Base-by-base conservation (phyloP, 2,797 vertebrate species). In the Agapornis canus region DNA sequence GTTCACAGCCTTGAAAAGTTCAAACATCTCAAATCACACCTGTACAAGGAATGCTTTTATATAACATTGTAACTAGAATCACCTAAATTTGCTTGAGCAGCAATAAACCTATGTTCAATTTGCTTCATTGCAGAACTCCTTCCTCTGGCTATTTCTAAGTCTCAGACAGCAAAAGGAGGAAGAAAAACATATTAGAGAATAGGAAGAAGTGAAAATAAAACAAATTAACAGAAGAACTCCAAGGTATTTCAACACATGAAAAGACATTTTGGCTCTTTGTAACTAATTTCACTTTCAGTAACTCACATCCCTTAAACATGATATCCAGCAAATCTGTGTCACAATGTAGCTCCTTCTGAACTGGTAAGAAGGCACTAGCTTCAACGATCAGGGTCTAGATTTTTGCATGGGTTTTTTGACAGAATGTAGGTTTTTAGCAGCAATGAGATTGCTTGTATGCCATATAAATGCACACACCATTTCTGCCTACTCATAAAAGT, bases 91-190 rank as follows among this genome's bases (percentile, higher is more conserved):
- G 26, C 35, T 72, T 43, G 13, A 57, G 42, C 52, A 77, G 45
- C 43, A 82, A 61, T 63, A 92, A 76, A 66, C 26, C 25, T 27
- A 8, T 71, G 48, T 32, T 73, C 42, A 47, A 5, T 78, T 61
- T 88, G 27, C 17, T 92, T 64, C 48, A 31, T 1, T 65, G 45
- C 76, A 82, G 68, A 82, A 22, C 75, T 56, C 43, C 40, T 51
- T 93, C 35, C 82, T 92, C 60, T 81, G 71, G 19, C 23, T 91
- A 3, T 45, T 93, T 80, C 37, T 31, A 45, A 83, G 35, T 11
- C 42, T 63, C 54, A 75, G 7, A 22, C 10, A 92, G n/a, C 16
- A 54, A 43, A 75, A 91, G 7, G 9, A 86, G 25, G 81, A 42
- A 66, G 15, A 73, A 63, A 68, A 8, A 68, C 15, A 13, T 4